phyloP scores from a whole-genome alignment of 2,113 vertebrate genomes.

The Paedocypris sp. region DNA sequence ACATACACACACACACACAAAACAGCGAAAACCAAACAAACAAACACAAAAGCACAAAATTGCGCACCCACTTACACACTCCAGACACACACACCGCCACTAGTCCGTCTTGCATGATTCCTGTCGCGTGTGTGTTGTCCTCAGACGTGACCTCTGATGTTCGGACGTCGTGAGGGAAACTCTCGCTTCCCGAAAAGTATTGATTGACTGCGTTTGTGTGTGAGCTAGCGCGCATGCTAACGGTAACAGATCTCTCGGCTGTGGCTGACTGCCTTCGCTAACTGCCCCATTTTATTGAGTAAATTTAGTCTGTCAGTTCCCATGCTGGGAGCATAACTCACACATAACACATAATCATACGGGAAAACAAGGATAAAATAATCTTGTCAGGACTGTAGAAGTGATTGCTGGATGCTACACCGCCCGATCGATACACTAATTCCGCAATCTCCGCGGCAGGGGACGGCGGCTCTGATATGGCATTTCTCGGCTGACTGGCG shows the following conservation, averaged over 20 bases:
- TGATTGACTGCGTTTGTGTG: not conserved
- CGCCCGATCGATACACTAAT: conserved; percentile 99
- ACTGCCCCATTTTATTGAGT: conserved; percentile 96
- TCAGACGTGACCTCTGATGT: too few species aligned
- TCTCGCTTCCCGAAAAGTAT: too few species aligned
- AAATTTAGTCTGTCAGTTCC: conserved; percentile 99
- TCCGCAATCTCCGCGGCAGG: conserved; percentile 98
- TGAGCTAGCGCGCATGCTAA: conserved; percentile 2
- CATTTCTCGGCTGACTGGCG: conserved; percentile 99
- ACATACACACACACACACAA: too few species aligned
- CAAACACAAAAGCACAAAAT: too few species aligned
- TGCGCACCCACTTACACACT: too few species aligned
- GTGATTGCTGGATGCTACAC: conserved; percentile 92
- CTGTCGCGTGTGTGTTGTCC: too few species aligned
- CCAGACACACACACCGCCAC: too few species aligned
- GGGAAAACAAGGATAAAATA: conserved; percentile 99
- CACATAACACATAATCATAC: conserved; percentile 99
- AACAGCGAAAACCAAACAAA: too few species aligned
- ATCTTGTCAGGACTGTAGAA: conserved; percentile 99
- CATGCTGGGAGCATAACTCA: conserved; percentile 97
- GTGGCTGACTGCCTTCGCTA: conserved; percentile 91
- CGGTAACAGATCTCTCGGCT: conserved; percentile 50
- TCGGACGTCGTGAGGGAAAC: too few species aligned
- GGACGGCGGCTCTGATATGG: conserved; percentile 95
- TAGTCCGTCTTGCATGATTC: too few species aligned